Evolutionary conservation across 1,140 invertebrate species (phyloP), one percentile per base, ranked within the genome.

Genomic region (Brachionus angularis): DNA sequence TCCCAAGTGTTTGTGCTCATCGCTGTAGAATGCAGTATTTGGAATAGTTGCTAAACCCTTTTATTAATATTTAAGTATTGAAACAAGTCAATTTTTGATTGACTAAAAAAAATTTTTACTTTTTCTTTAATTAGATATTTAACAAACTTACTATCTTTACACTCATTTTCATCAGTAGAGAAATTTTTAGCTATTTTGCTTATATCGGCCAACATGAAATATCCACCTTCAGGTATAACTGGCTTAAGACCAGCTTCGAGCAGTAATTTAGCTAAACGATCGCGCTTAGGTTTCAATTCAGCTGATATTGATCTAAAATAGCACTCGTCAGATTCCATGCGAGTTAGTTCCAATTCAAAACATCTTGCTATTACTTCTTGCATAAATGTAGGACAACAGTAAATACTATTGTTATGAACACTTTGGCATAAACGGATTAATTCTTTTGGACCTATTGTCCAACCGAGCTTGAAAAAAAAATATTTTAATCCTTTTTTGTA

Each of bases 201-300:
- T 87, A 91, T 96, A 80, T 98, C 90, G 2, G 91, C 92, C 10
- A 98, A 78, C 85, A 99, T 91, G 79, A 98, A 98, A 80, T 96
- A 98, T 0, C 95, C 95, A 14, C 91, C 94, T 58, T 98, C 90
- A 0, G 96, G 96, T 49, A 97, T 84, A 1, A 90, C 92, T 0
- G 94, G 93, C 16, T 86, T 86, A 86, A 98, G 89, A 0, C 91
- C 93, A 62, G 88, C 86, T 4, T 91, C 88, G 7, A 74, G 78
- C 1, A 97, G 80, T 49, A 89, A 85, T 76, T 88, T 87, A 0
- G 86, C 88, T 82, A 98, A 72, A 73, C 83, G 88, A 78, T 98
- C 89, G 23, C 93, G 81, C 81, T 98, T 98, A 7, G 86, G 82
- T 73, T 87, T 75, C 18, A 98, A 81, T 78, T 94, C 89, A 81